Evolutionary conservation across 2,888 invertebrate genomes (phyloP), one percentile per base, ranked within the genome.

Genomic region (Fragum whitleyi): DNA sequence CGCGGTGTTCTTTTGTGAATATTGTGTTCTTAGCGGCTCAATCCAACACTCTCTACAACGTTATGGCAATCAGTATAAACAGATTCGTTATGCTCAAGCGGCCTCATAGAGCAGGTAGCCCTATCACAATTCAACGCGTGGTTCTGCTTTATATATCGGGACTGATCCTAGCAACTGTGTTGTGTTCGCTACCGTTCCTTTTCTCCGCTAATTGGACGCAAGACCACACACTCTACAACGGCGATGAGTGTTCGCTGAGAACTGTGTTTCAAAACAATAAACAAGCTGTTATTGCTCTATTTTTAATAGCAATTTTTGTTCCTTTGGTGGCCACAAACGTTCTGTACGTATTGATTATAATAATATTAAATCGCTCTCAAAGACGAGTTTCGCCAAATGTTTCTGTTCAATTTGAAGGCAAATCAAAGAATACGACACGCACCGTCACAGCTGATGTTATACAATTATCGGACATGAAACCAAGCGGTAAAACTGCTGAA

Each of bases 1-100:
- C 21, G 2, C 9, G 57, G 14, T 57, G 57, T 23, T 57, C 57
- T 11, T 2, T 26, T 11, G 57, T 26, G 23, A 21, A 3, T 11
- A 5, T 2, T 23, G 6, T 57, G 3, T 57, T 57, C 57, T 14
- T 57, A 6, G 6, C 57, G 14, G 2, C 57, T 14, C 57, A 57
- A 26, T 21, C 57, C 11, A 57, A 21, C 28, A 57, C 57, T 11
- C 23, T 57, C 26, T 57, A 57, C 14, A 26, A 57, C 7, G 57
- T 57, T 5, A 57, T 57, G 57, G 57, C 57, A 11, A 57, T 57
- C 2, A 14, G 57, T 26, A 57, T 57, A 26, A 26, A 57, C 57
- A 57, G 57, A 14, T 57, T 57, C 14, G 14, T 57, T n/a, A 23
- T 23, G 9, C 57, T 57, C 21, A 14, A 19, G 11, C 57, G 57